Evolutionary conservation across 2,797 vertebrate genomes (phyloP).

Genomic region (Coluber constrictor): DNA sequence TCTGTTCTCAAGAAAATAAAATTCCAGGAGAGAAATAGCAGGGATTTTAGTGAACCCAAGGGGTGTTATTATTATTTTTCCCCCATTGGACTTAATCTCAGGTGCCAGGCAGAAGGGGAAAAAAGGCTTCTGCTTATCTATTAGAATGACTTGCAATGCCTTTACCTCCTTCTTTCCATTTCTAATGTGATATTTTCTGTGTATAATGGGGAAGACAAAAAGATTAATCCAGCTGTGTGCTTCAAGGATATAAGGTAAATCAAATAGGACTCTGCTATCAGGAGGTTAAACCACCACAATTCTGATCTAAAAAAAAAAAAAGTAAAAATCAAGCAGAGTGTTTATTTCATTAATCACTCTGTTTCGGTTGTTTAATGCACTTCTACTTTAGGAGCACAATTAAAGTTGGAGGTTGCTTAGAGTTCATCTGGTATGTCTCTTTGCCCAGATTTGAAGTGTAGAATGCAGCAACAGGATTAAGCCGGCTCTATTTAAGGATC

Average conservation of each 20-base stretch:
- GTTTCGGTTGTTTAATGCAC: not conserved
- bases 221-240: not conserved
- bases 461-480: not conserved
- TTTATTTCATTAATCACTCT: not conserved
- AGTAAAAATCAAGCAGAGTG: not conserved
- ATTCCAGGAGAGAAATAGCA: not conserved
- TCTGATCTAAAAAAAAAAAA: not conserved
- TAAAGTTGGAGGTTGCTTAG: not conserved
- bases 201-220: not conserved
- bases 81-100: not conserved
- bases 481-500: not conserved
- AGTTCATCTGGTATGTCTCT: not conserved
- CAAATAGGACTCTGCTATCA: not conserved
- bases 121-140: not conserved
- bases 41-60: not conserved
- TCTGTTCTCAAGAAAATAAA: not conserved
- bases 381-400: not conserved
- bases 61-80: not conserved
- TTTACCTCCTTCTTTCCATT: not conserved
- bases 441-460: not conserved
- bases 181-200: not conserved
- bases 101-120: not conserved
- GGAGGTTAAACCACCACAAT: not conserved
- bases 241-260: not conserved
- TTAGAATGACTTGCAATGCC: not conserved